phyloP scores from a whole-genome alignment of 2,888 invertebrate genomes.

The Yponomeuta cagnagella region DNA sequence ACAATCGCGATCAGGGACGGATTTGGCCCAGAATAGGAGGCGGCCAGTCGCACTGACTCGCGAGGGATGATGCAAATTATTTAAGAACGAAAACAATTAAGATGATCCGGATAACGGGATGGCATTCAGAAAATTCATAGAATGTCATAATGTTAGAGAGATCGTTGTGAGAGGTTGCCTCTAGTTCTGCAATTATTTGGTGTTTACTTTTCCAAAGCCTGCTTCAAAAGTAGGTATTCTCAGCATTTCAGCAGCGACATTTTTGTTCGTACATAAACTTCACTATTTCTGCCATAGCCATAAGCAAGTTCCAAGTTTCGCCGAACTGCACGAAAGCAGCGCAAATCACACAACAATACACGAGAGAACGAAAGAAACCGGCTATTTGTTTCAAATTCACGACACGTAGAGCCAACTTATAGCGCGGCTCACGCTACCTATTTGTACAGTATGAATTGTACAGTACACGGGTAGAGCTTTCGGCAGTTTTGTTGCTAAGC shows the following conservation, averaged over 20 bases:
- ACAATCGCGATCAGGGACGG: too few species aligned
- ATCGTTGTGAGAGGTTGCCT: too few species aligned
- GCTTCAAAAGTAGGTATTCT: neutral
- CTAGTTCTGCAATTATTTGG: too few species aligned
- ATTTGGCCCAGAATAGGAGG: too few species aligned
- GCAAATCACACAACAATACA: neutral
- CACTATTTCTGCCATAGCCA: neutral
- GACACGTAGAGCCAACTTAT: neutral
- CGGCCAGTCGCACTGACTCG: too few species aligned
- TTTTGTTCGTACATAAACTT: neutral
- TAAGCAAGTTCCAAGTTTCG: neutral
- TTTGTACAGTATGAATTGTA: neutral
- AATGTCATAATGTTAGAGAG: too few species aligned
- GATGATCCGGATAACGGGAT: too few species aligned
- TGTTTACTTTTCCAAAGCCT: too few species aligned
- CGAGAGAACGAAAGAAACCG: neutral
- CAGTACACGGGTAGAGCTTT: neutral
- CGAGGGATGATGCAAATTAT: too few species aligned
- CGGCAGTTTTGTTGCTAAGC: too few species aligned
- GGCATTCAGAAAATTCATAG: too few species aligned
- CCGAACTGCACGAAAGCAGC: neutral
- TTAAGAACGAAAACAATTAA: too few species aligned
- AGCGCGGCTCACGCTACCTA: neutral
- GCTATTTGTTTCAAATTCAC: constrained; percentile 1
- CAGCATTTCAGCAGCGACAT: neutral